These are phyloP conservation scores for Tuberolachnus salignus DNA, from an alignment of 2,888 invertebrate species.

Conservation along the genomic window DNA sequence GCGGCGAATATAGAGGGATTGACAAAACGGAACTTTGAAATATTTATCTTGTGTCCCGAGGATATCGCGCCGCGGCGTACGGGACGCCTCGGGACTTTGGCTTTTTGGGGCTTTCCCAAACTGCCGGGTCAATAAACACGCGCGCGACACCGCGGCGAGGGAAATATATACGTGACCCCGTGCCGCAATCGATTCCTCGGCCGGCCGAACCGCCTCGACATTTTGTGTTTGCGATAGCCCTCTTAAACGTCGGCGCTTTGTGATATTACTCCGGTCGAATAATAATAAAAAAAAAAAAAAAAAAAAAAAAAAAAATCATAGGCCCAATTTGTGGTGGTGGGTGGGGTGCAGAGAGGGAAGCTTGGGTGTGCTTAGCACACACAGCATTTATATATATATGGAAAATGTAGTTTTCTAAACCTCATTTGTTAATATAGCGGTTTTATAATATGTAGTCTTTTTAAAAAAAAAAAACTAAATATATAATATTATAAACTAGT, in stretches of 20 bases:
- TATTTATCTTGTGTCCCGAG: constrained; percentile 45
- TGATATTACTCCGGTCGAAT: too few species aligned
- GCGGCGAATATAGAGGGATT: constrained; percentile 17
- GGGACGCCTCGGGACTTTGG: constrained; percentile 31
- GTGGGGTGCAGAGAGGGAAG: too few species aligned
- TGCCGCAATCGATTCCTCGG: constrained; percentile 38
- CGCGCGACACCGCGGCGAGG: constrained; percentile 1
- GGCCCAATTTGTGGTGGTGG: too few species aligned
- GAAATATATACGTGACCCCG: constrained; percentile 32
- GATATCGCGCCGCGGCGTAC: constrained; percentile 33
- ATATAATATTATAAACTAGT: too few species aligned
- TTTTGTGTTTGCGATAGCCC: constrained; percentile 14
- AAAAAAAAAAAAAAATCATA: too few species aligned
- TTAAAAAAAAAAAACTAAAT: too few species aligned
- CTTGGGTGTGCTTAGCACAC: too few species aligned
- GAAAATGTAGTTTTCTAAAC: too few species aligned
- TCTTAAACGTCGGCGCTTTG: neutral
- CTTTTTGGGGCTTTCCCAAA: constrained; percentile 41
- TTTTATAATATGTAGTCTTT: too few species aligned
- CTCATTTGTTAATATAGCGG: too few species aligned
- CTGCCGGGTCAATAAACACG: constrained; percentile 51
- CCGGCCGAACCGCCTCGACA: constrained; percentile 10
- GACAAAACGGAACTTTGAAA: constrained; percentile 54
- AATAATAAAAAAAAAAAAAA: too few species aligned
- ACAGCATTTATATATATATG: too few species aligned